Evolutionary conservation across 2,113 vertebrate genomes (phyloP), one percentile per base, ranked within the genome.

Genomic region (Boulengeromyrus knoepffleri): DNA sequence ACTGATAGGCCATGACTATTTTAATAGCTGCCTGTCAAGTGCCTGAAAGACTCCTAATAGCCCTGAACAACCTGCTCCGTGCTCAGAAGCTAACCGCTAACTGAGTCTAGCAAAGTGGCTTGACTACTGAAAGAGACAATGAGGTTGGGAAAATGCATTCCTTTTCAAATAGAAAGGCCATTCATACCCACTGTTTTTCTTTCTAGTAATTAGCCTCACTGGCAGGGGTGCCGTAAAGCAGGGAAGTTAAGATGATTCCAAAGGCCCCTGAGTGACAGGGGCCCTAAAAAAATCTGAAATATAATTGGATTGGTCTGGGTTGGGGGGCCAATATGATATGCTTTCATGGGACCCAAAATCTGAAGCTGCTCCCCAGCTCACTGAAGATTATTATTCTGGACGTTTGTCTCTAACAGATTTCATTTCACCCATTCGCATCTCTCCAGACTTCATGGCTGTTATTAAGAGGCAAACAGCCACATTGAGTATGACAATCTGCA

Each of bases 121-220:
- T 62, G 19, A n/a, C 39, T 70, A 42, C 52, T 80, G 62, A 87
- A n/a, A 56, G 87, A 39, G 86, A 90, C 88, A 89, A 56, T 58
- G 39, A 39, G 66, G 62, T 31, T 70, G n/a, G 42, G 91, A 91
- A 91, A 21, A 88, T 89, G 87, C 88, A 85, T 89, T 52, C 12
- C 62, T 39, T 85, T 21, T 86, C 58, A 90, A 88, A 36, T 27
- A 85, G 77, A 90, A 88, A 90, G 42, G 88, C 89, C 91, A 91
- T 89, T 62, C 87, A 90, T 91, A 89, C 52, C 70, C 31, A 66
- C 39, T 52, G 49, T 88, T 66, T 84, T 92, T 27, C 88, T 39
- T 52, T 42, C 90, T 90, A 39, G 87, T 92, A 93, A 94, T 92
- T 92, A 91, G 89, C 92, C 62, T 70, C n/a, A 70, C 62, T 70